A percentile compares a stretch with the other conserved stretches of the same genome.
Evolutionary conservation across 2,113 vertebrate species (phyloP).

Genomic region (Glaucidium brasilianum): DNA sequence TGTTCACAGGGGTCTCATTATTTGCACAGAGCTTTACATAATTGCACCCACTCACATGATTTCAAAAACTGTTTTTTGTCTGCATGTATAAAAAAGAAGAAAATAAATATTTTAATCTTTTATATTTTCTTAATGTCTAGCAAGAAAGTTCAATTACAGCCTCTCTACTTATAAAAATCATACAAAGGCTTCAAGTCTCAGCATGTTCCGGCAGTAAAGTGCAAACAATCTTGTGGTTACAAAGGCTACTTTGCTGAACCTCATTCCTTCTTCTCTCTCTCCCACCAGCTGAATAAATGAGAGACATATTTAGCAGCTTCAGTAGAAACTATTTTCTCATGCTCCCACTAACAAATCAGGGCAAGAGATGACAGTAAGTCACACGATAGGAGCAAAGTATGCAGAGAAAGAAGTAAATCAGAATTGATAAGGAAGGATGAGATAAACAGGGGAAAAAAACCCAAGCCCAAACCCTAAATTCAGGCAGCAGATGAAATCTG

Average conservation of each 20-base stretch:
- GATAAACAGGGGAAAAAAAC: neutral
- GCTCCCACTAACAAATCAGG: slow-evolving; percentile 42
- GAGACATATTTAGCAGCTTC: slow-evolving; percentile 55
- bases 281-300: slow-evolving; percentile 60
- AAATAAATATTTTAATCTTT: slow-evolving; percentile 58
- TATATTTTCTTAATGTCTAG: slow-evolving; percentile 32
- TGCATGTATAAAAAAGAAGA: neutral
- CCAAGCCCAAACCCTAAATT: neutral
- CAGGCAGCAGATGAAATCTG: neutral
- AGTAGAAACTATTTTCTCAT: slow-evolving; percentile 61
- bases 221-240: slow-evolving; percentile 49
- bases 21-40: slow-evolving; percentile 32
- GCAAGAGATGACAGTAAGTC: slow-evolving; percentile 34
- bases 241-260: slow-evolving; percentile 57
- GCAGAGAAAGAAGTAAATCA: neutral
- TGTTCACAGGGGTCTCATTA: slow-evolving; percentile 17
- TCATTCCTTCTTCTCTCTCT: slow-evolving; percentile 39
- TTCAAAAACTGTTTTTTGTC: slow-evolving; percentile 13
- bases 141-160: slow-evolving; percentile 56
- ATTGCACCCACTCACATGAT: neutral
- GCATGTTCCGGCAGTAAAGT: slow-evolving; percentile 44
- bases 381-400: slow-evolving; percentile 23
- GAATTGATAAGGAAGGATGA: neutral
- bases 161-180: slow-evolving; percentile 51
- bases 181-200: slow-evolving; percentile 44